Evolutionary conservation across 1,140 invertebrate genomes (phyloP).

Genomic region (Microplitis demolitor): DNA sequence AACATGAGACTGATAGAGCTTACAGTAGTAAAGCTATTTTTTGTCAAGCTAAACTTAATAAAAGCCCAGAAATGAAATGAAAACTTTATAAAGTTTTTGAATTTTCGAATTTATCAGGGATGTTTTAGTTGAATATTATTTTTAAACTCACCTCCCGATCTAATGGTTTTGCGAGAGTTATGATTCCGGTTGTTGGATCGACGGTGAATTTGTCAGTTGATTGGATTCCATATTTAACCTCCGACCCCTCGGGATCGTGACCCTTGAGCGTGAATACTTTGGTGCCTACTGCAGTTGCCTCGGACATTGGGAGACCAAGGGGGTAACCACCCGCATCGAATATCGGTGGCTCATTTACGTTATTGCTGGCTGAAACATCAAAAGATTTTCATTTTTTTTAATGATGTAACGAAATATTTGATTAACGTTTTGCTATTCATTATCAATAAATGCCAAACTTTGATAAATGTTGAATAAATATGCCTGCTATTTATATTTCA

Average conservation of each 20-base stretch:
- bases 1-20: not conserved
- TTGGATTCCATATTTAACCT: slow-evolving; percentile 74
- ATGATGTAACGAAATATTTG: too few relatives aligned
- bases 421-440: too few relatives aligned
- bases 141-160: slow-evolving; percentile 78
- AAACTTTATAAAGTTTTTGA: too few relatives aligned
- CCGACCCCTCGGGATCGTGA: slow-evolving; percentile 77
- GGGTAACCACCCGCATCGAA: slow-evolving; percentile 52
- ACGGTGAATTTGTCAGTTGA: slow-evolving; percentile 82
- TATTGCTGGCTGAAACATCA: slow-evolving; percentile 53
- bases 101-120: not conserved
- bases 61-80: too few relatives aligned
- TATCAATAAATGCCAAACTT: too few relatives aligned
- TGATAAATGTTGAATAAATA: too few relatives aligned
- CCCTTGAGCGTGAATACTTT: slow-evolving; percentile 78
- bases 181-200: slow-evolving; percentile 75
- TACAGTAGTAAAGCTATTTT: not conserved
- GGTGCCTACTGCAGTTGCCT: slow-evolving; percentile 77
- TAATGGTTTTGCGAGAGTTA: slow-evolving; percentile 76
- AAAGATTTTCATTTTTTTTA: not conserved
- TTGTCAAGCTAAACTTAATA: too few relatives aligned
- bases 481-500: too few relatives aligned
- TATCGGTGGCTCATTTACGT: slow-evolving; percentile 58
- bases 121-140: not conserved
- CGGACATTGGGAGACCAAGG: slow-evolving; percentile 68